A percentile compares a stretch with the other conserved stretches of the same genome.
These are phyloP conservation scores for Camelus dromedarius DNA, from an alignment of 2,113 vertebrate genomes.

Conservation along the genomic window DNA sequence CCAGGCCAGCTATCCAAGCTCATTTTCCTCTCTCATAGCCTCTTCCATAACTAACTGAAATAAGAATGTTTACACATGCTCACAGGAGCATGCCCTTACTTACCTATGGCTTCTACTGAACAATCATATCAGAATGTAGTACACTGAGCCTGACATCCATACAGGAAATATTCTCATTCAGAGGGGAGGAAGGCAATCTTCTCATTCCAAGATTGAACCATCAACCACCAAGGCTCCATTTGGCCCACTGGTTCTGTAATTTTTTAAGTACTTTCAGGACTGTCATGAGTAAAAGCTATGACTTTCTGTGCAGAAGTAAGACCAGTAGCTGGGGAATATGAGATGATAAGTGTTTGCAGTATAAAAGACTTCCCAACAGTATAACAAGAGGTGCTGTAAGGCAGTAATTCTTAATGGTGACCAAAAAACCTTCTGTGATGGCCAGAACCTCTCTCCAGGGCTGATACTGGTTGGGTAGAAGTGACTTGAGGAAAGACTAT, in stretches of 20 bases:
- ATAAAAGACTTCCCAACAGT: background rate
- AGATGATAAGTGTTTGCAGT: background rate
- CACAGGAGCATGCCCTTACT: background rate
- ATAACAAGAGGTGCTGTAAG: background rate
- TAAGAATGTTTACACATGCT: background rate
- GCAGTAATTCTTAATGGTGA: constrained; percentile 32
- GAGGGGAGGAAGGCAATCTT: background rate
- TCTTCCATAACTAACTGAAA: background rate
- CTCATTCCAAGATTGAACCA: background rate
- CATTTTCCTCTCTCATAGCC: background rate
- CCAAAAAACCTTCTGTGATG: background rate
- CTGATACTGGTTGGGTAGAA: background rate
- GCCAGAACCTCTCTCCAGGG: background rate
- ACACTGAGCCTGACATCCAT: background rate
- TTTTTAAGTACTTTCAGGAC: constrained; percentile 19
- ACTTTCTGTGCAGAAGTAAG: constrained; percentile 7
- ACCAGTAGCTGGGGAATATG: background rate
- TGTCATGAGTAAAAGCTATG: background rate
- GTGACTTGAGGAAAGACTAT: background rate
- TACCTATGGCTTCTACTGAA: background rate
- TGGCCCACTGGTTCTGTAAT: background rate
- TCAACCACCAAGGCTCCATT: background rate
- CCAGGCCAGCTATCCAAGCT: background rate
- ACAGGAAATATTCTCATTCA: background rate
- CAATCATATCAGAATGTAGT: background rate